Percentiles rank a stretch among this genome's conserved stretches.
Conservation (phyloP, 2,113 vertebrate genomes). For the Helogale parvula region DNA sequence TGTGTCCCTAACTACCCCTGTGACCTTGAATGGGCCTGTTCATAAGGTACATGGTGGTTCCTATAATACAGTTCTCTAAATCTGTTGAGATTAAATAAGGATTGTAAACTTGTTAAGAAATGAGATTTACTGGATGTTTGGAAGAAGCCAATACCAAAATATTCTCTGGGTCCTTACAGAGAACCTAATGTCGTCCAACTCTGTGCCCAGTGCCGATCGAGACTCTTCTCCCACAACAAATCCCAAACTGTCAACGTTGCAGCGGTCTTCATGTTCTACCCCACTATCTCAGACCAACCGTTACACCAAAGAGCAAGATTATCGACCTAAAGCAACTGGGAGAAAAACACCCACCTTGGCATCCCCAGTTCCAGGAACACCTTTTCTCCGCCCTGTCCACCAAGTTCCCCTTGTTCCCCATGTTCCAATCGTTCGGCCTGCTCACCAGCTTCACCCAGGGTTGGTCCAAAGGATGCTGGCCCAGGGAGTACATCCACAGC, state of each 20-base stretch:
- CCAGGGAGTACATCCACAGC: slow-evolving; percentile 95
- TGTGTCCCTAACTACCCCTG: not conserved
- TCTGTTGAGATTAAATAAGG: slow-evolving; percentile 4
- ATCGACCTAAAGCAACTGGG: slow-evolving; percentile 89
- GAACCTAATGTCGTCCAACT: slow-evolving; percentile 85
- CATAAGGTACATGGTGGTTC: not conserved
- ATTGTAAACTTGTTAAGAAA: slow-evolving; percentile 44
- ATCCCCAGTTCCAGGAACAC: slow-evolving; percentile 90
- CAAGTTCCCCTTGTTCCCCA: slow-evolving; percentile 96
- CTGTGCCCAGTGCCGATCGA: slow-evolving; percentile 87
- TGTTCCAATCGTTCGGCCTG: slow-evolving; percentile 93
- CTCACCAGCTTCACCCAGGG: slow-evolving; percentile 95
- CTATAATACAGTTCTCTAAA: not conserved
- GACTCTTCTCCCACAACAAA: slow-evolving; percentile 88
- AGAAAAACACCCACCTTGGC: slow-evolving; percentile 91
- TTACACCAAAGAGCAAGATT: slow-evolving; percentile 93
- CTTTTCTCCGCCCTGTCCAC: slow-evolving; percentile 94
- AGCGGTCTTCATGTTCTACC: slow-evolving; percentile 87
- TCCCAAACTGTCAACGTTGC: slow-evolving; percentile 86
- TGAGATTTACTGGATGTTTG: not conserved
- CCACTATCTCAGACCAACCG: slow-evolving; percentile 88
- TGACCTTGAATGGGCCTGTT: not conserved
- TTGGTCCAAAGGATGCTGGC: slow-evolving; percentile 96
- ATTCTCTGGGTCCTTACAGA: slow-evolving; percentile 79
- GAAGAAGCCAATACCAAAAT: not conserved